A percentile compares a stretch with the other conserved stretches of the same genome.
phyloP scores from a whole-genome alignment of 2,797 vertebrate genomes.

The Ciconia nigra region DNA sequence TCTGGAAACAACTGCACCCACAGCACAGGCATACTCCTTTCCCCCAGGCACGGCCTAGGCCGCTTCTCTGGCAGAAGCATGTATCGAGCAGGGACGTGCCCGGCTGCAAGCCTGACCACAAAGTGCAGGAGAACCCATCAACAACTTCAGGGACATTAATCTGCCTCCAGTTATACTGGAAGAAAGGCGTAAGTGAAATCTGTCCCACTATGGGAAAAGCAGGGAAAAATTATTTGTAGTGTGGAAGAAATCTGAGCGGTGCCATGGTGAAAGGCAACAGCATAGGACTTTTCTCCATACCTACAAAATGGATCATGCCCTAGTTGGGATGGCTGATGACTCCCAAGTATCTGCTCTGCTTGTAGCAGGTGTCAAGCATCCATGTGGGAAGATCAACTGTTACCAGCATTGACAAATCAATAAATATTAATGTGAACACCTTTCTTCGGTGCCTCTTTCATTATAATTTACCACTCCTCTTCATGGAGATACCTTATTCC shows the following conservation, averaged over 20 bases:
- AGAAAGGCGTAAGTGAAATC: background rate
- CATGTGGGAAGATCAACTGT: background rate
- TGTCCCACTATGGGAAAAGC: accelerated
- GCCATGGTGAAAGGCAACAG: background rate
- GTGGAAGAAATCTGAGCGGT: background rate
- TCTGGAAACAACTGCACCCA: no score
- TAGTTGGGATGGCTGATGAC: background rate
- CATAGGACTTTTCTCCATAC: background rate
- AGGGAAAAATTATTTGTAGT: background rate
- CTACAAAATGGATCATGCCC: background rate
- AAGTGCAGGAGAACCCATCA: background rate
- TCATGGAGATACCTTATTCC: background rate
- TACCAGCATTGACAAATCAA: background rate
- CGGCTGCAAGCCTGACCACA: background rate
- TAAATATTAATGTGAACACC: background rate
- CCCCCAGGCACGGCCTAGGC: background rate
- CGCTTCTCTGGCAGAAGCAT: background rate
- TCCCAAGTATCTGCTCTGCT: background rate
- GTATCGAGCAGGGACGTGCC: background rate
- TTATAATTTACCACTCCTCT: background rate
- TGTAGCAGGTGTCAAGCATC: background rate
- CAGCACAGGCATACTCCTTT: accelerated
- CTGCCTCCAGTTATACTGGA: background rate
- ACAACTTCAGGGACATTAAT: background rate
- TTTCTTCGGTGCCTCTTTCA: background rate